A percentile compares a stretch with the other conserved stretches of the same genome.
Conservation (phyloP, 2,888 invertebrate genomes). For the Hemithea aestivaria region DNA sequence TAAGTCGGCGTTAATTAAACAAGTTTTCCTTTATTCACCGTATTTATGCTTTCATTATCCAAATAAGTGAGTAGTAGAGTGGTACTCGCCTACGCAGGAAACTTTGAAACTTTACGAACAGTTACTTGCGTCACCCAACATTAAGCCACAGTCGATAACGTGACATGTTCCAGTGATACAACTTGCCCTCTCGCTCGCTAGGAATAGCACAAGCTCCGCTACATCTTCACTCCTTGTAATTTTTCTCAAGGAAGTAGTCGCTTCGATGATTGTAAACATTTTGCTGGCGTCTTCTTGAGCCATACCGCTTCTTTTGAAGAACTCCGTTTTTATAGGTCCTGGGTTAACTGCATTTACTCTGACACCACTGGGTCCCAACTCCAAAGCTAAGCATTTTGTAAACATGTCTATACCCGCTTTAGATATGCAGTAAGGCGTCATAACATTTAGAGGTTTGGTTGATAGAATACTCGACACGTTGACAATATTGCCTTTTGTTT, state of each 20-base stretch:
- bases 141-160: constrained; percentile 53
- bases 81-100: constrained; percentile 18
- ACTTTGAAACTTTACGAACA: constrained; percentile 30
- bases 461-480: constrained; percentile 57
- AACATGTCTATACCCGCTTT: constrained; percentile 63
- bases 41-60: constrained; percentile 25
- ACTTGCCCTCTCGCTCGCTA: constrained; percentile 54
- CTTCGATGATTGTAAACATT: constrained; percentile 40
- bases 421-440: constrained; percentile 59
- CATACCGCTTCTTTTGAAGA: constrained; percentile 51
- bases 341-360: constrained; percentile 62
- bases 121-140: constrained; percentile 42
- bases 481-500: constrained; percentile 55
- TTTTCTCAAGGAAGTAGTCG: constrained; percentile 44
- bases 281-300: constrained; percentile 38
- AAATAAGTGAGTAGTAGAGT: constrained; percentile 20
- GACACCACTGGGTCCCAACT: constrained; percentile 49
- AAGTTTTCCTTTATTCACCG: constrained; percentile 28
- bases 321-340: constrained; percentile 53
- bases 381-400: constrained; percentile 57
- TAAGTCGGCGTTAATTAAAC: constrained; percentile 29
- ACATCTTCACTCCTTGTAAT: constrained; percentile 48
- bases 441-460: constrained; percentile 39
- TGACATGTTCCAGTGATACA: constrained; percentile 54
- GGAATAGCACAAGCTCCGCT: constrained; percentile 50